These are phyloP conservation scores for Lota lota DNA, from an alignment of 2,113 vertebrate species.

Conservation along the genomic window DNA sequence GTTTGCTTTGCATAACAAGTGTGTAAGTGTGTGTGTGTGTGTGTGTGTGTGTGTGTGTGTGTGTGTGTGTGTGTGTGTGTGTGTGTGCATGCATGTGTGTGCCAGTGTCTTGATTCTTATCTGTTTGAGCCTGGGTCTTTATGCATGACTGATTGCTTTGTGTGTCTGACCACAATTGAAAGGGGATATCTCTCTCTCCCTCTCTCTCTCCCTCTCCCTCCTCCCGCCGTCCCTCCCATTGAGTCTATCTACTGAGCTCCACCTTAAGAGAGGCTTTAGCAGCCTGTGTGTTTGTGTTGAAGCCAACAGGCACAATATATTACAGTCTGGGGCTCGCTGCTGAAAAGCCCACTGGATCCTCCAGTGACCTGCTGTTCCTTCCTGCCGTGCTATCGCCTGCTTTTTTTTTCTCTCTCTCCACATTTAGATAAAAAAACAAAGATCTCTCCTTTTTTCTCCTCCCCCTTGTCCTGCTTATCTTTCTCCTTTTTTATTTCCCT, in stretches of 20 bases:
- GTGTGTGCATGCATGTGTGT: constrained; percentile 7
- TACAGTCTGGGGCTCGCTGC: constrained; percentile 81
- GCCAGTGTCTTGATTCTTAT: constrained; percentile 50
- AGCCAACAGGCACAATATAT: constrained; percentile 86
- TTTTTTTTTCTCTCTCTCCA: constrained; percentile 47
- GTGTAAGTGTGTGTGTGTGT: constrained; percentile 35
- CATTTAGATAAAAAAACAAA: constrained; percentile 80
- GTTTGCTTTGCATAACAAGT: constrained; percentile 9
- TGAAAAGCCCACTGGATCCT: constrained; percentile 84
- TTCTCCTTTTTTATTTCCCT: constrained; percentile 24
- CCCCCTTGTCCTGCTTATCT: constrained; percentile 19
- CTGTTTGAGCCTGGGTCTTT: constrained; percentile 55
- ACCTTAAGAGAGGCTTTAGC: constrained; percentile 81
- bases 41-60: constrained; percentile 26
- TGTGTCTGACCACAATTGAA: constrained; percentile 65
- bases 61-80: constrained; percentile 35
- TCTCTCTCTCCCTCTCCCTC: constrained; percentile 14
- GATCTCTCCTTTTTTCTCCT: constrained; percentile 45
- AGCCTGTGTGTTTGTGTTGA: constrained; percentile 82
- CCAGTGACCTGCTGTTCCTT: constrained; percentile 83
- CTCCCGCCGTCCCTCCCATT: constrained; percentile 7
- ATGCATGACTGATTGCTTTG: constrained; percentile 69
- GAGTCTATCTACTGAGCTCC: constrained; percentile 62
- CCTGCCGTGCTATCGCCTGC: constrained; percentile 69
- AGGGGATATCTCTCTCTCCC: constrained; percentile 52